Base-by-base conservation (phyloP, 2,888 invertebrate species). In the Rhopalosiphum nymphaeae region DNA sequence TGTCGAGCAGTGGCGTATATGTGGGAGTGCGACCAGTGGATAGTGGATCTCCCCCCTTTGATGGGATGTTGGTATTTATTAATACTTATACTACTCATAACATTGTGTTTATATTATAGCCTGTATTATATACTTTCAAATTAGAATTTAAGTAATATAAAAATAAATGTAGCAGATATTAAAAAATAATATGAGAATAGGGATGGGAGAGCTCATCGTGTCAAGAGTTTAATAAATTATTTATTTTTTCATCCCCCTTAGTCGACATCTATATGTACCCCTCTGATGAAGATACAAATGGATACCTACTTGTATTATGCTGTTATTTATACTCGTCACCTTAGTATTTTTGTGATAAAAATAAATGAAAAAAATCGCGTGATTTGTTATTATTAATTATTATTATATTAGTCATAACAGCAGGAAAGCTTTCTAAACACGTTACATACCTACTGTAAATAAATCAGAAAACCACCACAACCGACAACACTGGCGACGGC, bases 401-500 rank as follows among this genome's bases (percentile, higher is more conserved):
- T 56, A 25, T 56, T 56, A 56, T 67, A 16, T 21, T 78, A 36
- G 21, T 53, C 21, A 21, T 36, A 21, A 36, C 21, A 36, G 46
- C n/a, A 46, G 29, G 29, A 49, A 46, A 86, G 46, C 46, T 86
- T 46, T n/a, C 36, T 78, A 36, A 78, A 78, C 36, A 21, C 78
- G 2, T 2, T 78, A 21, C 21, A 21, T 36, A 9, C 78, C 9
- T 78, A 36, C 78, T 36, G 46, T 86, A 57, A 89, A 56, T 25
- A 89, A 89, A 89, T 57, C 89, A 89, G 57, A 89, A 56, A 56
- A 26, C 56, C 89, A 26, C 36, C n/a, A 42, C 42, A 29, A 26
- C 56, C 57, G 88, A 88, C 21, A 78, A 53, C 53, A 21, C 44
- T 46, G 57, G 29, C 16, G 61, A 44, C 86, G 86, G 26, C 13